Conservation (phyloP, 1,140 invertebrate genomes). For the Drosophila ambigua region DNA sequence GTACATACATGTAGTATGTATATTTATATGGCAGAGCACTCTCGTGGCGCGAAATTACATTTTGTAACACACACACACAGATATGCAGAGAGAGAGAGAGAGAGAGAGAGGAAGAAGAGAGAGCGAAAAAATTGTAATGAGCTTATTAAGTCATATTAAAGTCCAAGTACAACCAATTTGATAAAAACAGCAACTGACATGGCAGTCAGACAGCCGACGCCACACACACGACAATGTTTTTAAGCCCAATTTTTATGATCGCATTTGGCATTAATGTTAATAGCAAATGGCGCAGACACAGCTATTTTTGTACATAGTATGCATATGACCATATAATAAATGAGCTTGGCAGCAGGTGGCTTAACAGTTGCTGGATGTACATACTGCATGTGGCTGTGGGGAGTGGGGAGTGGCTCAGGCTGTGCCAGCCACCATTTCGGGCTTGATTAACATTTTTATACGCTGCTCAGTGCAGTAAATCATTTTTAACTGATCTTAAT, state of each 20-base stretch:
- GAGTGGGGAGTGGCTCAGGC: background rate
- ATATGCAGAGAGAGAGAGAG: slow-evolving; percentile 2
- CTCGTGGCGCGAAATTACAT: slow-evolving; percentile 58
- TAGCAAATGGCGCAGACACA: slow-evolving; percentile 59
- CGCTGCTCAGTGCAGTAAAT: slow-evolving; percentile 27
- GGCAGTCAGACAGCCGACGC: slow-evolving; percentile 23
- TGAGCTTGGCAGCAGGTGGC: slow-evolving; percentile 49
- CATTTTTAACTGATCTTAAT: slow-evolving; percentile 36
- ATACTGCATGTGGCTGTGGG: background rate
- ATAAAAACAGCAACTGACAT: slow-evolving; percentile 72
- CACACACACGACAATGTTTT: slow-evolving; percentile 39
- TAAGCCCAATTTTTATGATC: slow-evolving; percentile 48
- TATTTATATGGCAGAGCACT: slow-evolving; percentile 14
- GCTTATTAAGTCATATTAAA: slow-evolving; percentile 80
- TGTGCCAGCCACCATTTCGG: too few relatives aligned
- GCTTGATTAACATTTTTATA: slow-evolving; percentile 21
- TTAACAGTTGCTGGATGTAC: slow-evolving; percentile 34
- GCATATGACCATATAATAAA: slow-evolving; percentile 17
- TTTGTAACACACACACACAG: slow-evolving; percentile 39
- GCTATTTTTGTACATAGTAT: background rate
- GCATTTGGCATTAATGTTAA: slow-evolving; percentile 76
- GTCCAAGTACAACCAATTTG: slow-evolving; percentile 79
- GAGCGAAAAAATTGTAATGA: slow-evolving; percentile 49
- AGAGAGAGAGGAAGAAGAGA: too few relatives aligned
- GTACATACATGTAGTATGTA: too few relatives aligned